A percentile compares a stretch with the other conserved stretches of the same genome.
Evolutionary conservation across 2,797 vertebrate species (phyloP).

Genomic region (Diplodus puntazzo): DNA sequence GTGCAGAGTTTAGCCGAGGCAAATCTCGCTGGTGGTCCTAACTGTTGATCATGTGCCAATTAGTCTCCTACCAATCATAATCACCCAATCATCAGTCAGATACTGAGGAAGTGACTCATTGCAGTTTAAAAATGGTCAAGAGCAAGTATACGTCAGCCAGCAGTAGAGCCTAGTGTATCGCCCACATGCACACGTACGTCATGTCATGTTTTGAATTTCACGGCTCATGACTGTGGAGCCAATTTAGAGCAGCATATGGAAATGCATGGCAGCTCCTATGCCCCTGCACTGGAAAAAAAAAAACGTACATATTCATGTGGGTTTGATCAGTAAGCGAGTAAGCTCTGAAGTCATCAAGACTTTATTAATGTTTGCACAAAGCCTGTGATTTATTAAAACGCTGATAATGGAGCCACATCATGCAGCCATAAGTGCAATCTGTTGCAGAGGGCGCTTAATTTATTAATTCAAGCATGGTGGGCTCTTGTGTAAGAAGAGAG

Average conservation of each 20-base stretch:
- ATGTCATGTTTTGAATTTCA: conserved; percentile 36
- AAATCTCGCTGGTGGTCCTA: not conserved
- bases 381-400: conserved; percentile 14
- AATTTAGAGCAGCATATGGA: conserved; percentile 2
- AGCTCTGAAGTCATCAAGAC: conserved; percentile 22
- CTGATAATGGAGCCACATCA: not conserved
- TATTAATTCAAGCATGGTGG: conserved; percentile 2
- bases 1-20: conserved; percentile 11
- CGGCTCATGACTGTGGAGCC: conserved; percentile 2
- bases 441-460: not conserved
- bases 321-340: conserved; percentile 2
- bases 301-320: not conserved
- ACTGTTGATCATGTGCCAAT: not conserved
- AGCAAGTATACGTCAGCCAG: conserved; percentile 16
- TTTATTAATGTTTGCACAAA: conserved; percentile 17
- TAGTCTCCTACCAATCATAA: conserved; percentile 21
- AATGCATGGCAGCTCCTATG: not conserved
- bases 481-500: not conserved
- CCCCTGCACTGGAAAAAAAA: not conserved
- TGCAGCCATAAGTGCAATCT: not conserved
- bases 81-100: conserved; percentile 23
- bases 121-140: conserved; percentile 10
- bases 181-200: not conserved
- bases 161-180: not conserved
- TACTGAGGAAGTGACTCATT: conserved; percentile 38